Conservation (phyloP, 53 echinoderm and acorn worm species). For the Paracentrotus lividus region DNA sequence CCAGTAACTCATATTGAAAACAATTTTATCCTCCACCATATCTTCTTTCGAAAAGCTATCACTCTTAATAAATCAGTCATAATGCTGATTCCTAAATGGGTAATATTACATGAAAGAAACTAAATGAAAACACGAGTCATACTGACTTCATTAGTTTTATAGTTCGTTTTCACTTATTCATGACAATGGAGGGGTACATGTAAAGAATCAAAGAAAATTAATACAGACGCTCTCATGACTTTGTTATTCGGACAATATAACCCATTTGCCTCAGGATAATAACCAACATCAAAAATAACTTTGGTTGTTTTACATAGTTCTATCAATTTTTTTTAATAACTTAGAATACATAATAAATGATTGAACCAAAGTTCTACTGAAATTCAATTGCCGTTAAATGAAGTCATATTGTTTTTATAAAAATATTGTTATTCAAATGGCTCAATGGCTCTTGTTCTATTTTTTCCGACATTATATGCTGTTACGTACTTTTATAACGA, state of each 20-base stretch:
- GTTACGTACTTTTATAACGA: too few species aligned
- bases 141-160: conserved; percentile 21
- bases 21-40: conserved; percentile 14
- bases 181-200: neutral
- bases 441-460: too few species aligned
- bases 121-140: neutral
- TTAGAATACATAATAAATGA: too few species aligned
- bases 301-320: neutral
- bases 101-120: conserved; percentile 26
- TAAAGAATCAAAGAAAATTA: neutral
- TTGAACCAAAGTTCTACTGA: too few species aligned
- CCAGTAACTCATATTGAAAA: conserved; percentile 40
- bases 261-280: too few species aligned
- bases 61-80: conserved; percentile 41
- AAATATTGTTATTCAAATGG: too few species aligned
- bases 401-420: too few species aligned
- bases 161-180: neutral
- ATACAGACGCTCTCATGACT: neutral
- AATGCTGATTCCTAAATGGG: conserved; percentile 9
- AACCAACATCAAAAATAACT: neutral
- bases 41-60: conserved; percentile 14
- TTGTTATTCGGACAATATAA: too few species aligned
- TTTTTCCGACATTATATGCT: too few species aligned
- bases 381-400: too few species aligned
- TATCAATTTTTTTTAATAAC: neutral